phyloP scores from a whole-genome alignment of 1,140 invertebrate species.

The Cydia splendana region DNA sequence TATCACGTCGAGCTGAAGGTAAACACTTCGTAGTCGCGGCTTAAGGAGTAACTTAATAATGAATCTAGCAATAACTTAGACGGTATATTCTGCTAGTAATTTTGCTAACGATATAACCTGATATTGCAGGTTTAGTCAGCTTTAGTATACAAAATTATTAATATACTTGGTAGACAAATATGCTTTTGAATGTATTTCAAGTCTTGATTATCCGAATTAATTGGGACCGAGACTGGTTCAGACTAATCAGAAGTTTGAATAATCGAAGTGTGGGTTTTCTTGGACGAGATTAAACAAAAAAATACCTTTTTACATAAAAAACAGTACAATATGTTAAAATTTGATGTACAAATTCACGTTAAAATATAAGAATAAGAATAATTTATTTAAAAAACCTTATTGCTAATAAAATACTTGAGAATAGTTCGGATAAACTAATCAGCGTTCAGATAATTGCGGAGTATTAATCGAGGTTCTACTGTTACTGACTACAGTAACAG shows the following conservation, averaged over 20 bases:
- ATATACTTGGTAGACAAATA: neutral
- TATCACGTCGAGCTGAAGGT: neutral
- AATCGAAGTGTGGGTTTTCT: too few species aligned
- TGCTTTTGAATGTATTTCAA: neutral
- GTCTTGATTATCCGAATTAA: neutral
- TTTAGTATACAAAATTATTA: neutral
- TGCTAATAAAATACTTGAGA: too few species aligned
- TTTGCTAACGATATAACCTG: neutral
- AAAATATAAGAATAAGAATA: too few species aligned
- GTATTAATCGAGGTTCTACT: conserved; percentile 36
- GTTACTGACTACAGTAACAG: too few species aligned
- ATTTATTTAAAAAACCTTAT: too few species aligned
- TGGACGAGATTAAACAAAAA: too few species aligned
- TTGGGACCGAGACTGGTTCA: too few species aligned
- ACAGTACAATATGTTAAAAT: too few species aligned
- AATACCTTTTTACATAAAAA: too few species aligned
- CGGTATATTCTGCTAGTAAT: neutral
- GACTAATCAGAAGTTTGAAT: too few species aligned
- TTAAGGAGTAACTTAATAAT: conserved; percentile 12
- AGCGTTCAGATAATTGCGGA: neutral
- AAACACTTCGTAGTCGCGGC: neutral
- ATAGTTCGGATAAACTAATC: too few species aligned
- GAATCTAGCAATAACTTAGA: neutral
- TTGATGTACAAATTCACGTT: too few species aligned
- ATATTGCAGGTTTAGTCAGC: neutral